A percentile compares a stretch with the other conserved stretches of the same genome.
These are phyloP conservation scores for Anas bernieri DNA, from an alignment of 2,797 vertebrate species.

Conservation along the genomic window DNA sequence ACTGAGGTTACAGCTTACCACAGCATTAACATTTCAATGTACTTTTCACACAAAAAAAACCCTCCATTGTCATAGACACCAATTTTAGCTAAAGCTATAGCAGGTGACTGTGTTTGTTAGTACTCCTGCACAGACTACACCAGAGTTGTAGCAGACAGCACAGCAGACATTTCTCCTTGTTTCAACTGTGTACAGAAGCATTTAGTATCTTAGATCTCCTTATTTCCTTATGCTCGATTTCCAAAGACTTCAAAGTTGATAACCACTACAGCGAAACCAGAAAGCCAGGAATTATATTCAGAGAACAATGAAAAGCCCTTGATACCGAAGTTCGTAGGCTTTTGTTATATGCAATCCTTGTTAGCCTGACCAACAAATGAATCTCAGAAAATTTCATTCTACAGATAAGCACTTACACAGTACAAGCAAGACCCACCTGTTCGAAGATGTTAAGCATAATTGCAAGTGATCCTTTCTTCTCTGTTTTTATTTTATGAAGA, in stretches of 20 bases:
- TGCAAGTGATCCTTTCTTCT: not conserved
- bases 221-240: not conserved
- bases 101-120: no score
- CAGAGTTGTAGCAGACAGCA: rapidly evolving
- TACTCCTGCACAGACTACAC: not conserved
- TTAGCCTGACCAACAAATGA: not conserved
- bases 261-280: not conserved
- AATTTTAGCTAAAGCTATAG: not conserved
- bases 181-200: not conserved
- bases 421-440: not conserved
- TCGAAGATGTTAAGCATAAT: not conserved
- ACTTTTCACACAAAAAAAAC: not conserved
- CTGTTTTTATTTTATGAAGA: not conserved
- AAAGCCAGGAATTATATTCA: not conserved
- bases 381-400: not conserved
- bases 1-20: not conserved
- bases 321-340: not conserved
- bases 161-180: not conserved
- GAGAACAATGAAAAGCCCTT: not conserved
- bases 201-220: not conserved
- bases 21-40: not conserved
- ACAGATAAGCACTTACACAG: not conserved
- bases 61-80: not conserved
- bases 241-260: not conserved
- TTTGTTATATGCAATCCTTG: not conserved